Conservation (phyloP, 2,888 invertebrate species). For the Acleris laterana region DNA sequence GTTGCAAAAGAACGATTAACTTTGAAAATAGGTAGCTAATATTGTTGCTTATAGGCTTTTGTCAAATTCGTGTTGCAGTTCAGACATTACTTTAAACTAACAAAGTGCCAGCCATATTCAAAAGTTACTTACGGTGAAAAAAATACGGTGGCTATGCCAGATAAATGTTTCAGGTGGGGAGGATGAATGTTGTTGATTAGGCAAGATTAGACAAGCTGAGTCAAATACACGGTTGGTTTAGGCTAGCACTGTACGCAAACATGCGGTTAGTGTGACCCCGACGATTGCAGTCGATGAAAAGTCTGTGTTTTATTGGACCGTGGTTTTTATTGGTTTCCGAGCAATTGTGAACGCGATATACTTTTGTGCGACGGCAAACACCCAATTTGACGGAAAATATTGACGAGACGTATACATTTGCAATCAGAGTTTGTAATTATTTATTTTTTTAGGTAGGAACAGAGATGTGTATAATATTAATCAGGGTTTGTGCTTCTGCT, state of each 20-base stretch:
- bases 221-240: too few species aligned
- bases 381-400: constrained; percentile 24
- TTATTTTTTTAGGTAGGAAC: not conserved
- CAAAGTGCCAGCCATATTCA: too few species aligned
- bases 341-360: constrained; percentile 20
- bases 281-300: constrained; percentile 16
- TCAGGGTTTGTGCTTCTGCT: constrained; percentile 2
- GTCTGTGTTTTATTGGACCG: constrained; percentile 30
- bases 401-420: constrained; percentile 7
- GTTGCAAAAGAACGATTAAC: too few species aligned
- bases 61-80: too few species aligned
- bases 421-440: constrained; percentile 1
- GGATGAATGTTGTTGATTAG: too few species aligned
- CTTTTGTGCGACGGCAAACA: constrained; percentile 8
- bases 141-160: too few species aligned
- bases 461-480: constrained; percentile 1
- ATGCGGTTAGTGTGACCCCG: constrained; percentile 5
- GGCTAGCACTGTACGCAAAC: not conserved
- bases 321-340: constrained; percentile 28
- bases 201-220: too few species aligned
- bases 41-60: too few species aligned
- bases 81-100: too few species aligned
- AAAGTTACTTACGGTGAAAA: too few species aligned
- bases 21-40: too few species aligned
- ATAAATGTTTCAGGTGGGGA: too few species aligned